Base-by-base conservation (phyloP, 2,113 vertebrate species). In the Gambusia holbrooki region DNA sequence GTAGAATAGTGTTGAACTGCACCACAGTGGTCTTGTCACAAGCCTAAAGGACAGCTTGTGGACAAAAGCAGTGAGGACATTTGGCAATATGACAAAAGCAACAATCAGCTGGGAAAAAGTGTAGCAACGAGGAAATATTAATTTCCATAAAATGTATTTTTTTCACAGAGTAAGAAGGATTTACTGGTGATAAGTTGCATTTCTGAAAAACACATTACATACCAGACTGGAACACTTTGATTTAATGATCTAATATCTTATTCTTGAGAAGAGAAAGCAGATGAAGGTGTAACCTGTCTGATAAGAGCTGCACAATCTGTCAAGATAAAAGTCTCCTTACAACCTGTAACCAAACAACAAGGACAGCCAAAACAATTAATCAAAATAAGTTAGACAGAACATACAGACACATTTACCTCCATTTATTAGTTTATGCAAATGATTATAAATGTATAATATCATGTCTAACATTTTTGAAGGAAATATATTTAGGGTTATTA, bases 281-380 rank as follows among this genome's bases (percentile, higher is more conserved):
- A 75, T 51, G n/a, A 63, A 69, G 62, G 33, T 66, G 63, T 74
- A 40, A 62, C 70, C 14, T 66, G 58, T 54, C 62, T 58, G 42
- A 35, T 40, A n/a, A 30, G 30, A 48, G 62, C 42, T 71, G 72
- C 28, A 70, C 8, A 73, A 72, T n/a, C 40, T 72, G 3, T 58
- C 58, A 66, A 33, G 60, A 76, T 33, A 70, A 64, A 42, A 0
- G 10, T 1, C 11, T 51, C 11, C 61, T 48, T 4, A 32, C 40
- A 42, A 14, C 40, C 3, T 42, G 40, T 14, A 42, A 42, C 40
- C 40, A 42, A 42, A 42, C 14, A 42, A 42, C 40, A 13, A 42
- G 40, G 14, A 42, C 1, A 42, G 40, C 40, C 40, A 42, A 42
- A 42, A 42, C 40, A 42, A 42, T 4, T 42, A 3, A 42, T 42